phyloP scores from a whole-genome alignment of 2,888 invertebrate species.

The Spilarctia lutea region DNA sequence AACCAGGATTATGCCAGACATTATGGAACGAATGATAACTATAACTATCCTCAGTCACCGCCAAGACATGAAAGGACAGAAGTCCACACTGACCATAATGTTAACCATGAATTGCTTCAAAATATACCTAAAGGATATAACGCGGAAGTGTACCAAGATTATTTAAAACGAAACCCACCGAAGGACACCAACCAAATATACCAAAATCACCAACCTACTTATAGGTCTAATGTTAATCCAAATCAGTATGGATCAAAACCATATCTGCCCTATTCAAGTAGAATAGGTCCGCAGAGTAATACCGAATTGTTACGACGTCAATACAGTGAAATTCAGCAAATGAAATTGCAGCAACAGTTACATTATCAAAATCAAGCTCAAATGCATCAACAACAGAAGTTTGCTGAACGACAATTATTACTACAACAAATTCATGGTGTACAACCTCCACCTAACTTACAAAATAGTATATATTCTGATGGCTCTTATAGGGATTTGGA shows the following conservation, averaged over 20 bases:
- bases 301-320: conserved; percentile 87
- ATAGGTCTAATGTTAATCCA: conserved; percentile 80
- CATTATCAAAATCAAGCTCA: conserved; percentile 88
- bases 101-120: conserved; percentile 79
- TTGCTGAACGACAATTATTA: conserved; percentile 87
- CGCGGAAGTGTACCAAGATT: conserved; percentile 86
- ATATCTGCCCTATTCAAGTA: conserved; percentile 83
- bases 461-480: conserved; percentile 83
- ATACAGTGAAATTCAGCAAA: conserved; percentile 88
- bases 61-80: conserved; percentile 78
- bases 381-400: conserved; percentile 88
- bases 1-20: conserved; percentile 85
- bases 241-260: conserved; percentile 82
- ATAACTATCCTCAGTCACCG: conserved; percentile 84
- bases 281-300: conserved; percentile 86
- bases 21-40: conserved; percentile 86
- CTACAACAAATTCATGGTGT: conserved; percentile 88
- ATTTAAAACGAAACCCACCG: conserved; percentile 86
- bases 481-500: conserved; percentile 81
- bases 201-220: conserved; percentile 84
- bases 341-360: conserved; percentile 88
- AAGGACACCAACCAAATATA: conserved; percentile 86
- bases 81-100: conserved; percentile 78
- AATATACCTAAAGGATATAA: conserved; percentile 85
- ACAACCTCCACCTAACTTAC: conserved; percentile 81